Evolutionary conservation across 2,113 vertebrate species (phyloP), one percentile per base, ranked within the genome.

Genomic region (Clupea harengus): DNA sequence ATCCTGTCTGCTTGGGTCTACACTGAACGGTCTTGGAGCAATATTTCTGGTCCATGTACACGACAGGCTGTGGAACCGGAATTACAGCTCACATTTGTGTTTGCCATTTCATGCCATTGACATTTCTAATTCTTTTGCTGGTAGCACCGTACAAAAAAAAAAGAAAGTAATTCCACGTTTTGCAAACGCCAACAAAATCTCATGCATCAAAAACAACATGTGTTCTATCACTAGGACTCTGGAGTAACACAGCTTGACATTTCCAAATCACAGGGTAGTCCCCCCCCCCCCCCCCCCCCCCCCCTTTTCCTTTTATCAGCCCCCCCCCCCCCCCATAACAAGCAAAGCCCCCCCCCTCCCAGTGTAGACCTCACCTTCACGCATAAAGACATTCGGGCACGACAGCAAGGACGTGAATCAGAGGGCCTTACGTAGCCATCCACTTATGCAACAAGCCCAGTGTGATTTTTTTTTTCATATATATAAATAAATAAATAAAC

Each of bases 321-420:
- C 83, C 32, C 64, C 54, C 44, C 44, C 83, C 32, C 64, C 54
- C 44, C 32, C 2, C 75, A 72, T n/a, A 81, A 88, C 52, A 64
- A 81, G 67, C n/a, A 85, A 75, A 87, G 81, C 22, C 3, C 18
- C 45, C 64, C 11, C 78, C 3, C 18, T 45, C 64, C 11, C 78
- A 25, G 84, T 85, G 75, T 81, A 82, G 60, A 84, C 44, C 44
- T 67, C 54, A 85, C 28, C 84, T 85, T 89, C 80, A 81, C 82
- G 45, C 50, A 32, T 32, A 86, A 84, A 45, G 49, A 81, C n/a
- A 83, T 85, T 3, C 25, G 49, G 88, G 44, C 81, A 46, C 84
- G 82, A 82, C 82, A 67, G 18, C 32, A 52, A 82, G 57, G 46
- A 83, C 45, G 7, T 87, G 82, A 87, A 81, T 85, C 64, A 85